Evolutionary conservation across 2,797 vertebrate species (phyloP), one percentile per base, ranked within the genome.

Genomic region (Numenius phaeopus): DNA sequence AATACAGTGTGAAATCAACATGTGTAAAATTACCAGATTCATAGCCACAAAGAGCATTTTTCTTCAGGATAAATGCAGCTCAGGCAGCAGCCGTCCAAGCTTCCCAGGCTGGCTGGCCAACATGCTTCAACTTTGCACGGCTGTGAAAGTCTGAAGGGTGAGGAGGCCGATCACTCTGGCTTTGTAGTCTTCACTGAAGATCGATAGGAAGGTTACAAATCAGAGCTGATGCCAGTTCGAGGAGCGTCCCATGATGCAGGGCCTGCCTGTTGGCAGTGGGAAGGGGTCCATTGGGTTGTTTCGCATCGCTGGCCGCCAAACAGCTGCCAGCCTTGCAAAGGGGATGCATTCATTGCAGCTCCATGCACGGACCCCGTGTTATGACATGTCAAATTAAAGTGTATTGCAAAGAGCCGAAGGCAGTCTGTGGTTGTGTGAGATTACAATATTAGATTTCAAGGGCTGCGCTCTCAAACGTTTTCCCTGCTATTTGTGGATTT

Each of bases 321-420:
- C 9, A 14, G 50, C 64, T 16, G 11, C 72, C 67, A 27, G 62
- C 29, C 75, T 50, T 59, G 85, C 54, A 10, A 58, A 44, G 83
- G 67, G 67, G 52, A 8, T 47, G 27, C 37, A 7, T 37, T 42
- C 42, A 16, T 21, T 21, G 5, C 73, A 57, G 44, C 73, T 78
- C 44, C 1, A 0, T 0, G 0, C 61, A 11, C 0, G 0, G 24
- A 27, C 14, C 61, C 44, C 2, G 0, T 22, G 12, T 14, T 59
- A 46, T 0, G 1, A 11, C 49, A 54, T 62, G 75, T 82, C 30
- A 10, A 61, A 69, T 52, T n/a, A 32, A 71, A 57, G 16, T 44
- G 79, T 57, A 44, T 54, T 70, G 24, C 59, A 58, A 52, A 75
- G 27, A 83, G 39, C 39, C 5, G 1, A 65, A 79, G 47, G 52